Evolutionary conservation across 1,140 invertebrate species (phyloP).

Genomic region (Nebria ingens): DNA sequence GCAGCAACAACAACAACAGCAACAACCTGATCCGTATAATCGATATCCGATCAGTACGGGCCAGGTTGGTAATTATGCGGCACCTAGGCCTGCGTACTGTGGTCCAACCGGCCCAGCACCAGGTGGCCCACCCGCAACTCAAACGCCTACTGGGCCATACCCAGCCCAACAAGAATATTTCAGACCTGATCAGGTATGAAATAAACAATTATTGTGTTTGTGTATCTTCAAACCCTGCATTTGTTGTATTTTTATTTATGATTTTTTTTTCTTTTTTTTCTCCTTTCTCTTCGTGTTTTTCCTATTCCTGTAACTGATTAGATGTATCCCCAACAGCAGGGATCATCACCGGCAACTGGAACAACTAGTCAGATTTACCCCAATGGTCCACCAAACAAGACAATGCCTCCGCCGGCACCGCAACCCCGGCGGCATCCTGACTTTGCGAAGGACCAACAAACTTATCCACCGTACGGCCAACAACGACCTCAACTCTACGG

Average conservation of each 20-base stretch:
- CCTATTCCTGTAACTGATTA: no score
- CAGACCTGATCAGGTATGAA: conserved; percentile 43
- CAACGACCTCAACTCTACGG: conserved; percentile 47
- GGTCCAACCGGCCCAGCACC: conserved; percentile 25
- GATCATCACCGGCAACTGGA: conserved; percentile 24
- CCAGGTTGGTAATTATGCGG: conserved; percentile 27
- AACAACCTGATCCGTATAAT: conserved; percentile 40
- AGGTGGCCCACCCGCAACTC: conserved; percentile 34
- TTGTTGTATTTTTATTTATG: no score
- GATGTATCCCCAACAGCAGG: conserved; percentile 34
- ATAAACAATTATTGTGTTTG: no score
- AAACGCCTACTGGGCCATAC: conserved; percentile 38
- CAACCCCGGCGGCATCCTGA: conserved; percentile 74
- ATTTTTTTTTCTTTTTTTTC: no score
- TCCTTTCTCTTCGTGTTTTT: no score
- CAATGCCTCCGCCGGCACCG: conserved; percentile 52
- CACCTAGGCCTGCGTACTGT: conserved; percentile 30
- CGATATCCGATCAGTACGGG: conserved; percentile 35
- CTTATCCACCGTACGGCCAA: conserved; percentile 50
- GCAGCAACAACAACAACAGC: no score
- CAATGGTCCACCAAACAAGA: conserved; percentile 40
- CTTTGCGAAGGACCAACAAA: conserved; percentile 68
- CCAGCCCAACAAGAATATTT: conserved; percentile 56
- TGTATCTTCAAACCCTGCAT: no score
- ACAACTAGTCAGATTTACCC: conserved; percentile 19